Conservation (phyloP, 1,140 invertebrate genomes). For the Scylla paramamosain region DNA sequence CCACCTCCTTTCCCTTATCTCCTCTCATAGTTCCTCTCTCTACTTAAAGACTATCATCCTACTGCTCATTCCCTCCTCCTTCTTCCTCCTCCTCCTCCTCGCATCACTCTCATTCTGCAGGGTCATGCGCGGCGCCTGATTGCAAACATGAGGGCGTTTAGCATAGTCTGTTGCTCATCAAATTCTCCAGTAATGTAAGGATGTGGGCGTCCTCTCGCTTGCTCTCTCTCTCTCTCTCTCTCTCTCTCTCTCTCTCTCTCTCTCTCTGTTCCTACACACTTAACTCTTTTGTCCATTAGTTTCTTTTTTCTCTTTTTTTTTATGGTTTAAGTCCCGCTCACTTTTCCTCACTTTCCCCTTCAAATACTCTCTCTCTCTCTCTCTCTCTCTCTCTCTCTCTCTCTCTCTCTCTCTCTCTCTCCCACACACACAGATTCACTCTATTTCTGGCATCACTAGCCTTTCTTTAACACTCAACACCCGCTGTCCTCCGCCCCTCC, state of each 20-base stretch:
- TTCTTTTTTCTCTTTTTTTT: too few species aligned
- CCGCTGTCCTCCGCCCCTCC: neutral
- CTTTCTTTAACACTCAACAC: neutral
- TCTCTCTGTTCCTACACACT: neutral
- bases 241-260: constrained; percentile 20
- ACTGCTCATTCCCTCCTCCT: neutral
- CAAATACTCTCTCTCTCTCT: neutral
- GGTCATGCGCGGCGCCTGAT: neutral
- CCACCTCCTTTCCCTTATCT: neutral
- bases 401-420: neutral
- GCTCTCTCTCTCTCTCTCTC: constrained; percentile 7
- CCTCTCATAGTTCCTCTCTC: neutral
- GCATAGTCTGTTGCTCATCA: neutral
- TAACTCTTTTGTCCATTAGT: neutral
- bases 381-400: constrained; percentile 20
- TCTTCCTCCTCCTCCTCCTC: constrained; percentile 9
- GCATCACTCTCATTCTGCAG: neutral
- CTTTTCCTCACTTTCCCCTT: neutral
- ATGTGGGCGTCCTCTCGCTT: neutral
- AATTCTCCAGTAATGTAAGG: neutral
- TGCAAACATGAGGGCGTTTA: neutral
- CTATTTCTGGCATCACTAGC: neutral
- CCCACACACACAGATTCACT: neutral
- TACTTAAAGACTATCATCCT: neutral
- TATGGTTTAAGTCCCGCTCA: too few species aligned